Base-by-base conservation (phyloP, 2,888 invertebrate species). In the Rotaria magnacalcarata region DNA sequence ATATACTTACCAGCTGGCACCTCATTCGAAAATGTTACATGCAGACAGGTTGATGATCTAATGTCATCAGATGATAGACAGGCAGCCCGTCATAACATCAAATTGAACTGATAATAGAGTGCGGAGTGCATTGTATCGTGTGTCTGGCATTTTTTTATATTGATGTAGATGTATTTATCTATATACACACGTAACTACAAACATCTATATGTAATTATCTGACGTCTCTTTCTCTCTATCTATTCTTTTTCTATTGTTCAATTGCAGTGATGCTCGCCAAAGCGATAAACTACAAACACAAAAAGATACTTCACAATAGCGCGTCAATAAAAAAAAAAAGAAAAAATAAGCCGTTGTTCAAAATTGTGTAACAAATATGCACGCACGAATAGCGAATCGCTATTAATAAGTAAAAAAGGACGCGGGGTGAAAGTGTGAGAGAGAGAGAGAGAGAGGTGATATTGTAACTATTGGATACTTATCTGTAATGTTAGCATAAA, bases 31-130 rank as follows among this genome's bases (percentile, higher is more conserved):
- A 67, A 67, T 67, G 67, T 67, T 67, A 67, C 41, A 67, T 67
- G 67, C 16, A 67, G 67, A 67, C 67, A 67, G 67, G 34, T 67
- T 67, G 67, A 67, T 67, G 67, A 67, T 67, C 67, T 67, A 67
- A 67, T 67, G 67, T 67, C 67, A 67, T 67, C 67, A 34, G 34
- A 67, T 67, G 67, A 67, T 67, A 67, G 67, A 67, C 67, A 67
- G 34, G 67, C 67, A 67, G 67, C 34, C 67, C 34, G 67, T 67
- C 67, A 67, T 67, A 67, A 67, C 67, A 67, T 67, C 67, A 67
- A 67, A 67, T 67, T 67, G 67, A 67, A 67, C 67, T 67, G 67
- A 67, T 67, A 67, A 67, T 67, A 67, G 67, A 67, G 67, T 67
- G 67, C 67, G 16, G 34, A 67, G 67, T 67, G 27, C 27, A 67